Evolutionary conservation across 2,113 vertebrate genomes (phyloP), one percentile per base, ranked within the genome.

Genomic region (Ranitomeya variabilis): DNA sequence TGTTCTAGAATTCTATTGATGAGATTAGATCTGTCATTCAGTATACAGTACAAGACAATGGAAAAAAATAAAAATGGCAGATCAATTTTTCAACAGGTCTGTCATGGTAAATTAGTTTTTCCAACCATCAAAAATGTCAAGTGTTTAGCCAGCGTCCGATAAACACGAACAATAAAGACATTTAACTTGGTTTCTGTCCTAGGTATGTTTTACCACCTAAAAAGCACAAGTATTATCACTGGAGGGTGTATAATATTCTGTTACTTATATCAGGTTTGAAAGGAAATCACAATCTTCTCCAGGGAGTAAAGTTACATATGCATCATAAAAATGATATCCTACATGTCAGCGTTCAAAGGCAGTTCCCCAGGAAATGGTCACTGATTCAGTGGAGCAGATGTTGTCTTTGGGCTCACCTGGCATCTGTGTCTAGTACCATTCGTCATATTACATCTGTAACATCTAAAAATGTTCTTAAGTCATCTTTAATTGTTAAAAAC

Each of bases 361-460:
- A n/a, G 7, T 79, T 55, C 76, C 51, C 23, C 51, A 55, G 76
- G 76, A 79, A 55, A 55, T 9, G 37, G 55, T n/a, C 18, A 45
- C 16, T 79, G 76, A 79, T 79, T 55, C 51, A 55, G 15, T 78
- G 19, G 23, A 79, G 52, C 76, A 79, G 76, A 79, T 83, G 59
- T 37, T 82, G 16, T 31, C 23, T 55, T 80, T 80, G 55, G 64
- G 80, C 45, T 66, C 59, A 77, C 74, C 16, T 77, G 74, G 21
- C 18, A 51, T 51, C 73, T 51, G 16, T 77, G 74, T 13, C 45
- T 77, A 13, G 16, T 54, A 52, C 51, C 37, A 37, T 74, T 54
- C 21, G 31, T 71, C 74, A 77, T 18, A 37, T 37, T 66, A 83
- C 60, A 52, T 83, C 81, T 83, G 81, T 67, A 21, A 83, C 67